Evolutionary conservation across 92 coral and sea anemone species (phyloP), one percentile per base, ranked within the genome.

Genomic region (Parazoanthus darwini): DNA sequence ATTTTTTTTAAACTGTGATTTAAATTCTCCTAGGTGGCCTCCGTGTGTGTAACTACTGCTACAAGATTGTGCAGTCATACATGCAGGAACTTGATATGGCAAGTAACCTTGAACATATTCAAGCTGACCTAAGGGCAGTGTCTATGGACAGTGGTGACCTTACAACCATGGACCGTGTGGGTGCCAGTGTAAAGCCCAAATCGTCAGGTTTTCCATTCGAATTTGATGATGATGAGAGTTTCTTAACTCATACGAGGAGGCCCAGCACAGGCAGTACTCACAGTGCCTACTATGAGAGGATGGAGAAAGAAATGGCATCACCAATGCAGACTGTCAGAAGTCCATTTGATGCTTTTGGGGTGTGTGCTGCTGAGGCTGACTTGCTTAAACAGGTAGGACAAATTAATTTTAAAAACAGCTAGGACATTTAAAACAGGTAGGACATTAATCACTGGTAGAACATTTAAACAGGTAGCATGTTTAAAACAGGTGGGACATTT

Each of bases 271-370:
- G 81, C 4, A 93, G 94, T 58, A 9, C 38, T n/a, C 80, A 70
- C 46, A 73, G 80, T 22, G 58, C 82, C 15, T 88, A 83, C 22
- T 88, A 90, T 88, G 98, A 94, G 16, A 90, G 92, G 82, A 74
- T 93, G 39, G 94, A 93, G 50, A 91, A 90, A 88, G 90, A 88
- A 77, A 92, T 91, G 20, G 9, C 74, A 13, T 67, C 94, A 43
- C 92, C 90, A 0, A 39, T 89, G 65, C 74, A 91, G n/a, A 16
- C 92, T 23, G 20, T 91, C 86, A 58, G 91, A 65, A 90, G 92
- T 66, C 95, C 99, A 16, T 97, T 97, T 89, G 99, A 97, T 86
- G 98, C 98, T 44, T 95, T 97, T 92, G 98, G 99, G 48, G 98
- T 95, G 16, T 94, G 99, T 85, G 96, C 99, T 13, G 99, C 98